A percentile compares a stretch with the other conserved stretches of the same genome.
phyloP scores from a whole-genome alignment of 2,113 vertebrate species.

The Uria lomvia region DNA sequence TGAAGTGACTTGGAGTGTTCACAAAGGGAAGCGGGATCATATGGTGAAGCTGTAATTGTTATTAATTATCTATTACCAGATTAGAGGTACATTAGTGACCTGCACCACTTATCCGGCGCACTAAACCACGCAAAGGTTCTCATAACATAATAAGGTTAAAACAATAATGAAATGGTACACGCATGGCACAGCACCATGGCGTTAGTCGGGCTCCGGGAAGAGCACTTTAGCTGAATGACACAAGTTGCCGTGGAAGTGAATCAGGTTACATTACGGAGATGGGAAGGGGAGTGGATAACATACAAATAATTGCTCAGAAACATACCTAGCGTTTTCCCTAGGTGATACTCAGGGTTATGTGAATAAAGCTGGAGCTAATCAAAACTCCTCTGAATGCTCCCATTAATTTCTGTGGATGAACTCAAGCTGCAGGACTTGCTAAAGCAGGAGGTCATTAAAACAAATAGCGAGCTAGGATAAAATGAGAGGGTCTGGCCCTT shows the following conservation, averaged over 20 bases:
- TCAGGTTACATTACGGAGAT: background rate
- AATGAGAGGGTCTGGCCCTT: background rate
- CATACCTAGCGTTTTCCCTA: background rate
- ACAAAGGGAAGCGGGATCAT: conserved; percentile 12
- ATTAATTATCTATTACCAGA: conserved; percentile 51
- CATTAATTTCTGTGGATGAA: background rate
- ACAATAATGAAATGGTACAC: background rate
- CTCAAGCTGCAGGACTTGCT: background rate
- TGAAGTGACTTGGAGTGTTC: background rate
- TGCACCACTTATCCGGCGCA: background rate
- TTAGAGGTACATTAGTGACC: conserved; percentile 41
- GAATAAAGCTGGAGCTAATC: background rate
- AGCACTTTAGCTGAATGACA: background rate
- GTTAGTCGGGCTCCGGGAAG: background rate
- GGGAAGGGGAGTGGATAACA: background rate
- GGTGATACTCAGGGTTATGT: background rate
- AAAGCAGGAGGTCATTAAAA: background rate
- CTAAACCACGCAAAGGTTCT: background rate
- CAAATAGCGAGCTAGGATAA: background rate
- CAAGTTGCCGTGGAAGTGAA: background rate
- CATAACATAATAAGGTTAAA: conserved; percentile 13
- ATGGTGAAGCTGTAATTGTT: background rate
- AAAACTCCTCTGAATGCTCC: background rate
- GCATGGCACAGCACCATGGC: background rate
- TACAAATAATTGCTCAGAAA: background rate